phyloP scores from a whole-genome alignment of 2,888 invertebrate species.

The Caenorhabditis becei region DNA sequence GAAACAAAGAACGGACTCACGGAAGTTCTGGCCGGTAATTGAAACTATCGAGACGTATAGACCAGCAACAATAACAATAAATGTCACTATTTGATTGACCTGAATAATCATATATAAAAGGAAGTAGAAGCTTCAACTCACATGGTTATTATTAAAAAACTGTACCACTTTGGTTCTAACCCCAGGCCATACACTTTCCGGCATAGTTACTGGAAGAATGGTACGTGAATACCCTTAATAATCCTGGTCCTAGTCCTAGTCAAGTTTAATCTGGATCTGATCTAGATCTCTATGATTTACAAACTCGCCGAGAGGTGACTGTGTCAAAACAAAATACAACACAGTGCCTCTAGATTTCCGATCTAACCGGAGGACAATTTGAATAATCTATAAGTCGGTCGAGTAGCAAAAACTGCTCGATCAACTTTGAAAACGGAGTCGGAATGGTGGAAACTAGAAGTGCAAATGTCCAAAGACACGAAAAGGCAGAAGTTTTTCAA shows the following conservation, averaged over 20 bases:
- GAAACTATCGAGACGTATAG: constrained; percentile 57
- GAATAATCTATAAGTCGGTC: constrained; percentile 24
- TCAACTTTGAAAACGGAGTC: constrained; percentile 1
- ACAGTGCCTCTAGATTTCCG: constrained; percentile 6
- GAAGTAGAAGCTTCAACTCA: constrained; percentile 15
- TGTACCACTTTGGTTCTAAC: constrained; percentile 22
- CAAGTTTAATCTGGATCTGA: constrained; percentile 2
- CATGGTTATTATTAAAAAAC: constrained; percentile 63
- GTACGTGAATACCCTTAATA: too few species aligned
- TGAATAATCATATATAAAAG: background rate
- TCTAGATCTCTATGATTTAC: constrained; percentile 25
- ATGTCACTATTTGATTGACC: constrained; percentile 63
- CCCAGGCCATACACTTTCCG: constrained; percentile 36
- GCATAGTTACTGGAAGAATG: constrained; percentile 23
- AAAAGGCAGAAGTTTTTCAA: background rate
- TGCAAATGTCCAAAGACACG: constrained; percentile 33
- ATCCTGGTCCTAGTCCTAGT: too few species aligned
- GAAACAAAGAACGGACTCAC: constrained; percentile 38
- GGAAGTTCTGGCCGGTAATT: constrained; percentile 56
- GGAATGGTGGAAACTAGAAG: constrained; percentile 21
- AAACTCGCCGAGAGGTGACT: constrained; percentile 10
- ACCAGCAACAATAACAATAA: constrained; percentile 53
- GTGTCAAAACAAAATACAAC: background rate
- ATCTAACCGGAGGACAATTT: constrained; percentile 18
- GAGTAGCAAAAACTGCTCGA: constrained; percentile 16